Conservation (phyloP, 2,113 vertebrate species). For the Condylura cristata region DNA sequence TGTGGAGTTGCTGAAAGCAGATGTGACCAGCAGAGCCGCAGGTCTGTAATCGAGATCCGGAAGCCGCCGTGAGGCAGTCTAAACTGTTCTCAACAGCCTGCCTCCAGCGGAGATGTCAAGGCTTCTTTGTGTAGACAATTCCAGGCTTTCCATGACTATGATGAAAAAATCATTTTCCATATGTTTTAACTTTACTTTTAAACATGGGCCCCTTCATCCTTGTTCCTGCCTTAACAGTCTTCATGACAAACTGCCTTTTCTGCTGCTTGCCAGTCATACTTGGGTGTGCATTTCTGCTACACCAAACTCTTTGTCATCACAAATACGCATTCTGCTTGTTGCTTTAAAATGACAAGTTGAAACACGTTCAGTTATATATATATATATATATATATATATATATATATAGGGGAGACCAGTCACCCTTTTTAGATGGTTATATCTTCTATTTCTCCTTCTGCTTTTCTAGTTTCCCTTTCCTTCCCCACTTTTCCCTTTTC, state of each 20-base stretch:
- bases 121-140: constrained; percentile 3
- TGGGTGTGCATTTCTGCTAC: constrained; percentile 14
- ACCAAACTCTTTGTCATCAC: constrained; percentile 11
- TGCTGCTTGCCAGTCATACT: not conserved
- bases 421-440: not conserved
- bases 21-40: not conserved
- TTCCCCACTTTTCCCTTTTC: not conserved
- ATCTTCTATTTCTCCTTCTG: not conserved
- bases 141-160: not conserved
- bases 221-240: not conserved
- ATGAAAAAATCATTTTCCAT: constrained; percentile 11
- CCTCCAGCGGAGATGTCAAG: not conserved
- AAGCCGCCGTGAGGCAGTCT: not conserved
- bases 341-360: constrained; percentile 35
- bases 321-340: not conserved
- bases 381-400: not conserved
- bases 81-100: not conserved
- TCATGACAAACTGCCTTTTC: not conserved
- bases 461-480: not conserved
- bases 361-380: constrained; percentile 5
- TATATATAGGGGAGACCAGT: not conserved
- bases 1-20: constrained; percentile 33
- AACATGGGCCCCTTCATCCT: not conserved
- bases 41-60: not conserved
- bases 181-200: constrained; percentile 59